A percentile compares a stretch with the other conserved stretches of the same genome.
These are phyloP conservation scores for Melopsittacus undulatus DNA, from an alignment of 2,797 vertebrate species.

Conservation along the genomic window DNA sequence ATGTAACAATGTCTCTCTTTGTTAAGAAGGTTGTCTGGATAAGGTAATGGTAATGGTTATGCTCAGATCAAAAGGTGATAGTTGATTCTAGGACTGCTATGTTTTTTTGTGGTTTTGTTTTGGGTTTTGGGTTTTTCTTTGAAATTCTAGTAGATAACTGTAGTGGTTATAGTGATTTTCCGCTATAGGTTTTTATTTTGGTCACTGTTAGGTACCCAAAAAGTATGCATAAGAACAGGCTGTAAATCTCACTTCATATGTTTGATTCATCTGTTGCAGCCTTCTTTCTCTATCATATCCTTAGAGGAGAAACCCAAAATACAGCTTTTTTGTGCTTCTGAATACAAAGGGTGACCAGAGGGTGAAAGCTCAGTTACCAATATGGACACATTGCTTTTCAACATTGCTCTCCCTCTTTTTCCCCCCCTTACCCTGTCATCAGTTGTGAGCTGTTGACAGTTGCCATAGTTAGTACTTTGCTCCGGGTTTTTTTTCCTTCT, in stretches of 20 bases:
- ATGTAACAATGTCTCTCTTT: neutral
- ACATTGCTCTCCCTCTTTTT: no score
- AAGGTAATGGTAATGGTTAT: neutral
- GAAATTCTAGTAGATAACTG: neutral
- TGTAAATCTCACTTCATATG: neutral
- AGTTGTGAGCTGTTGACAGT: neutral
- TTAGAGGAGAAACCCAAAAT: neutral
- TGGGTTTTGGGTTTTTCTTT: neutral
- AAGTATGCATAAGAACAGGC: neutral
- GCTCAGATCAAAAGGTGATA: neutral
- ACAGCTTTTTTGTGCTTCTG: neutral
- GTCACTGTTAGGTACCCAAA: neutral
- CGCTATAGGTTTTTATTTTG: neutral
- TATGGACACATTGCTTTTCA: neutral
- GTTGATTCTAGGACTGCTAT: neutral
- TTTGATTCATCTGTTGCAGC: neutral
- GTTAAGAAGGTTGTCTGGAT: neutral
- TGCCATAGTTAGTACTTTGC: neutral
- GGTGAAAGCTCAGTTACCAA: neutral
- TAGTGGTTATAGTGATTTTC: rapidly evolving
- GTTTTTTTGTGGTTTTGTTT: no score
- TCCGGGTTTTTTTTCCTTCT: neutral
- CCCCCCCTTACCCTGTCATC: neutral
- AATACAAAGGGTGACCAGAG: neutral
- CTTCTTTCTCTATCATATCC: neutral